Conservation (phyloP, 2,797 vertebrate genomes). For the Pelodytes ibericus region DNA sequence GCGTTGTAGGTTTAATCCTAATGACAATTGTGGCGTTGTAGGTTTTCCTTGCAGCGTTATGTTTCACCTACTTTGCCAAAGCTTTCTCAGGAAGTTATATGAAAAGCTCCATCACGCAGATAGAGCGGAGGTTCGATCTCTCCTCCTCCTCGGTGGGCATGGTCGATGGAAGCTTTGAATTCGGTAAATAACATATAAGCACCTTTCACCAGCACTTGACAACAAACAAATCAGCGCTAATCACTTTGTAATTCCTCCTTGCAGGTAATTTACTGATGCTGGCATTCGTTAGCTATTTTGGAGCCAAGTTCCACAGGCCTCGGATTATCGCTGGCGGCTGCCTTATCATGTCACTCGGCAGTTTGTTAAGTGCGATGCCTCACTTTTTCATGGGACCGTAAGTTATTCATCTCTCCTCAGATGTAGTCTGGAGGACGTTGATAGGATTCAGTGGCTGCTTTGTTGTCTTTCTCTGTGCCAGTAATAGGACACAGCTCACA, state of each 20-base stretch:
- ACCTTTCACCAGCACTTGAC: too few relatives aligned
- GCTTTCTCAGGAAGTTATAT: conserved; percentile 77
- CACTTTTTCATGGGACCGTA: conserved; percentile 93
- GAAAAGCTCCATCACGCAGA: conserved; percentile 90
- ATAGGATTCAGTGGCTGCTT: too few relatives aligned
- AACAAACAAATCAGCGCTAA: background rate
- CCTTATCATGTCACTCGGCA: conserved; percentile 83
- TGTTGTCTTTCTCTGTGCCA: too few relatives aligned
- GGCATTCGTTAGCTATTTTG: conserved; percentile 93
- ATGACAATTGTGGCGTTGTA: conserved; percentile 52
- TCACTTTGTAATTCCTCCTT: conserved; percentile 14
- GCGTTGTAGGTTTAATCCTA: too few relatives aligned
- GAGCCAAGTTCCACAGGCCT: conserved; percentile 87
- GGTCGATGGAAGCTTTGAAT: conserved; percentile 88
- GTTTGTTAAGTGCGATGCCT: conserved; percentile 84
- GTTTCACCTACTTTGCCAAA: conserved; percentile 82
- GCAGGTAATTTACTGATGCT: conserved; percentile 90
- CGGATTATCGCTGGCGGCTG: conserved; percentile 86
- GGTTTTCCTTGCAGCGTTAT: conserved; percentile 82
- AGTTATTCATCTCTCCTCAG: conserved; percentile 56
- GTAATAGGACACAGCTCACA: too few relatives aligned
- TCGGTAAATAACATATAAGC: conserved; percentile 74
- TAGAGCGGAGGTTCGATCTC: conserved; percentile 89
- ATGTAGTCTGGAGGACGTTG: background rate
- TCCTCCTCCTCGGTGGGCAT: conserved; percentile 82